These are phyloP conservation scores for Oreochromis mossambicus DNA, from an alignment of 2,797 vertebrate genomes.

Conservation along the genomic window DNA sequence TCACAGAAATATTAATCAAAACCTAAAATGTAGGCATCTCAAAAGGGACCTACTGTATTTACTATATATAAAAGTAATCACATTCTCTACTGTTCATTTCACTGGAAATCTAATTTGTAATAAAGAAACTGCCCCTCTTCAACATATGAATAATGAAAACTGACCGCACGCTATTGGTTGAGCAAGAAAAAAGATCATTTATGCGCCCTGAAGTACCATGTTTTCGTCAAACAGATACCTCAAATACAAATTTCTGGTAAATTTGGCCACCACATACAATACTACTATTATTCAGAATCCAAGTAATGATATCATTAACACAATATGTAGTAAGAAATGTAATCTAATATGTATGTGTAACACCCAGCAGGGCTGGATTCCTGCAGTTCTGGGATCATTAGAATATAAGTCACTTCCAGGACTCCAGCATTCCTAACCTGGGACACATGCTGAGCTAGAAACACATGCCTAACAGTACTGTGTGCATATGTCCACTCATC, in stretches of 20 bases:
- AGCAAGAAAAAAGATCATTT: fast-evolving
- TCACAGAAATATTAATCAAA: background rate
- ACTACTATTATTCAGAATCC: background rate
- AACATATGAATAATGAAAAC: background rate
- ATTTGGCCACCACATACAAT: background rate
- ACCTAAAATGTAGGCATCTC: background rate
- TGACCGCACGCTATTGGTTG: background rate
- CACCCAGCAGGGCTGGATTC: background rate
- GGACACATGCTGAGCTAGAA: background rate
- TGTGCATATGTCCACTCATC: background rate
- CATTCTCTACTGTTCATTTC: background rate
- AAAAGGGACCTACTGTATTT: background rate
- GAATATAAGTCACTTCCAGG: background rate
- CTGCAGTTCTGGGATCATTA: background rate
- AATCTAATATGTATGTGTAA: background rate
- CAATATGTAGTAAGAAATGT: background rate
- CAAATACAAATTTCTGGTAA: background rate
- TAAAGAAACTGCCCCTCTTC: background rate
- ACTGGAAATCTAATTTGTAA: background rate
- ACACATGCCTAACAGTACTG: background rate
- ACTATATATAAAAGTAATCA: background rate
- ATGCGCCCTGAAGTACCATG: background rate
- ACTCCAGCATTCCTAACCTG: background rate
- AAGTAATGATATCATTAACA: background rate
- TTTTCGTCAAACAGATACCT: background rate